Evolutionary conservation across 2,888 invertebrate species (phyloP).

Genomic region (Ormia ochracea): DNA sequence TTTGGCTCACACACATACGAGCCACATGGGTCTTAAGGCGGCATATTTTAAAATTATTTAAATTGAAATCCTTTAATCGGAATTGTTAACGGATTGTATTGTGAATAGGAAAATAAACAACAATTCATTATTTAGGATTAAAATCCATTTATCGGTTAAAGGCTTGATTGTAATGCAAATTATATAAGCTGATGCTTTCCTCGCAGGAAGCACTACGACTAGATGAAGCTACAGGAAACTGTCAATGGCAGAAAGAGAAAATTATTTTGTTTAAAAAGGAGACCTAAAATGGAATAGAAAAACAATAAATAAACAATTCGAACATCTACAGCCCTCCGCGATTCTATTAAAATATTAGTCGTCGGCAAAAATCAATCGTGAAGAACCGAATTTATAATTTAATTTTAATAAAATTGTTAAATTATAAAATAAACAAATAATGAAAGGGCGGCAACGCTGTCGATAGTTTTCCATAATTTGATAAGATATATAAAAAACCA

Average conservation of each 20-base stretch:
- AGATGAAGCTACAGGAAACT: background rate
- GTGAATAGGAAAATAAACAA: constrained; percentile 7
- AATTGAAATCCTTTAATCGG: constrained; percentile 11
- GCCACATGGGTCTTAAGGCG: background rate
- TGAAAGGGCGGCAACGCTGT: too few relatives aligned
- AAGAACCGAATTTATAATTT: too few relatives aligned
- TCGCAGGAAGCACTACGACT: background rate
- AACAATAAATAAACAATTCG: too few relatives aligned
- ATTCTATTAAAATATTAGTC: too few relatives aligned
- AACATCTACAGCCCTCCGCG: too few relatives aligned
- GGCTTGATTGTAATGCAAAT: constrained; percentile 18
- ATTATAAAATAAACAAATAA: too few relatives aligned
- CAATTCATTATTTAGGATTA: constrained; percentile 41
- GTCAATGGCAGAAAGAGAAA: background rate
- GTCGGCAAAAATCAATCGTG: too few relatives aligned
- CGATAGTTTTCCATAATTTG: too few relatives aligned
- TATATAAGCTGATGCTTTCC: background rate
- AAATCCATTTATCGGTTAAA: background rate
- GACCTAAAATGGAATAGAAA: too few relatives aligned
- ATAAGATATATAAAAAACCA: too few relatives aligned
- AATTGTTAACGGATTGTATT: constrained; percentile 27
- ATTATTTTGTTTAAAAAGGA: background rate
- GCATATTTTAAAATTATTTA: constrained; percentile 27
- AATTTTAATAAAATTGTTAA: too few relatives aligned
- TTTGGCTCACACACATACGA: too few relatives aligned